phyloP scores from a whole-genome alignment of 2,888 invertebrate species.

The Drosophila barbarae region DNA sequence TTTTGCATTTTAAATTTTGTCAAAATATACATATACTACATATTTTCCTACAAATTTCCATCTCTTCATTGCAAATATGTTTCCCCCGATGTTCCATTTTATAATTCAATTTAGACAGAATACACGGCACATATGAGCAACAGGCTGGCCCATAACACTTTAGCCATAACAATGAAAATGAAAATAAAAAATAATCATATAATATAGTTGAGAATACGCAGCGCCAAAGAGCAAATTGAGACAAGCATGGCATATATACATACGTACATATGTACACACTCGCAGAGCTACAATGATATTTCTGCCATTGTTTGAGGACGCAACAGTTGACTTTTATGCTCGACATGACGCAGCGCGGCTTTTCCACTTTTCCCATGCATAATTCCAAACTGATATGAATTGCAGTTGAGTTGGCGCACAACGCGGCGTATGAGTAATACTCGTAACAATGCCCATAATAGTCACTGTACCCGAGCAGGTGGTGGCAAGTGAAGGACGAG shows the following conservation, averaged over 20 bases:
- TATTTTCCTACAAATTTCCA: neutral
- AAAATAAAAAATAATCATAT: constrained; percentile 67
- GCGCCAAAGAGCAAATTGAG: constrained; percentile 56
- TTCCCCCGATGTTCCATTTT: constrained; percentile 26
- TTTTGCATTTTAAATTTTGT: neutral
- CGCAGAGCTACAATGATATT: constrained; percentile 37
- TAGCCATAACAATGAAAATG: constrained; percentile 64
- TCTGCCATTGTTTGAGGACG: constrained; percentile 21
- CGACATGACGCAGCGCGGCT: constrained; percentile 51
- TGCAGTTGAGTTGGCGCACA: constrained; percentile 41
- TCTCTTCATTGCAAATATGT: neutral
- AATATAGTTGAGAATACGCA: constrained; percentile 65
- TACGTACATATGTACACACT: neutral
- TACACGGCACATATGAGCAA: constrained; percentile 44
- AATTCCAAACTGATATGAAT: constrained; percentile 52
- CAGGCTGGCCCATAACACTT: constrained; percentile 62
- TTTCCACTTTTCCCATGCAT: constrained; percentile 35
- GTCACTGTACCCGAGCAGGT: constrained; percentile 21
- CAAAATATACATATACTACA: neutral
- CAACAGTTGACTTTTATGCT: constrained; percentile 69
- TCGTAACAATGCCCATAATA: constrained; percentile 49
- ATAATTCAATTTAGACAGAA: constrained; percentile 60
- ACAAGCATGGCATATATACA: constrained; percentile 19
- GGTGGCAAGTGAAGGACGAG: constrained; percentile 7
- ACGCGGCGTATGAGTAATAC: constrained; percentile 53